Evolutionary conservation across 53 echinoderm and acorn worm genomes (phyloP).

Genomic region (Mesocentrotus franciscanus): DNA sequence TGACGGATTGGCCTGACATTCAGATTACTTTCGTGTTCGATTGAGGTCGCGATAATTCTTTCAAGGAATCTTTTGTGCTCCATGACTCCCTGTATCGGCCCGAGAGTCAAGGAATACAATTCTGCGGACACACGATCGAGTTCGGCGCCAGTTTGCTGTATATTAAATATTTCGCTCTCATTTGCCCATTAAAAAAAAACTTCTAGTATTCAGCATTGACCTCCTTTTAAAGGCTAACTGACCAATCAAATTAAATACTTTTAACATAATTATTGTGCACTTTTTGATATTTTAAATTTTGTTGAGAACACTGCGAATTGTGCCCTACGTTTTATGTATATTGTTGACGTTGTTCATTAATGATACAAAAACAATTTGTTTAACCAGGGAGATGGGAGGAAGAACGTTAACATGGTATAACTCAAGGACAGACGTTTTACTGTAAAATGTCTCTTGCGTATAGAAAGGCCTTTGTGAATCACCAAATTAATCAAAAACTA

Average conservation of each 20-base stretch:
- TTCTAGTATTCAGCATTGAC: neutral
- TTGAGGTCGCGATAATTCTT: slow-evolving; percentile 29
- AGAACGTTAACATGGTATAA: too few relatives aligned
- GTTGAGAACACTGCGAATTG: neutral
- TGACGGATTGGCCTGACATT: slow-evolving; percentile 55
- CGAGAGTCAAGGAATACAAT: neutral
- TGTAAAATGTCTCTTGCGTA: too few relatives aligned
- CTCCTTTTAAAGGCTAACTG: neutral
- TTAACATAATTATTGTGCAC: neutral
- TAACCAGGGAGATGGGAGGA: too few relatives aligned
- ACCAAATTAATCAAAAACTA: too few relatives aligned
- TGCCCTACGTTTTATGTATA: neutral
- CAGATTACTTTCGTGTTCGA: slow-evolving; percentile 36
- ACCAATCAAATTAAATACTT: neutral
- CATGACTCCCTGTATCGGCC: neutral
- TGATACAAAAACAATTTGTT: too few relatives aligned
- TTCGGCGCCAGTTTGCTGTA: neutral
- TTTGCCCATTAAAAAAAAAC: neutral
- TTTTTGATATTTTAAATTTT: neutral
- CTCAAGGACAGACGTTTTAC: too few relatives aligned
- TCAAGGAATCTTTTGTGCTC: slow-evolving; percentile 27
- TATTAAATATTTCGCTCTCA: neutral
- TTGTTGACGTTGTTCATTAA: neutral
- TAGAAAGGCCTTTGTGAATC: too few relatives aligned
- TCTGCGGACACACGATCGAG: neutral